Evolutionary conservation across 2,888 invertebrate species (phyloP).

Genomic region (Melinaea menophilus): DNA sequence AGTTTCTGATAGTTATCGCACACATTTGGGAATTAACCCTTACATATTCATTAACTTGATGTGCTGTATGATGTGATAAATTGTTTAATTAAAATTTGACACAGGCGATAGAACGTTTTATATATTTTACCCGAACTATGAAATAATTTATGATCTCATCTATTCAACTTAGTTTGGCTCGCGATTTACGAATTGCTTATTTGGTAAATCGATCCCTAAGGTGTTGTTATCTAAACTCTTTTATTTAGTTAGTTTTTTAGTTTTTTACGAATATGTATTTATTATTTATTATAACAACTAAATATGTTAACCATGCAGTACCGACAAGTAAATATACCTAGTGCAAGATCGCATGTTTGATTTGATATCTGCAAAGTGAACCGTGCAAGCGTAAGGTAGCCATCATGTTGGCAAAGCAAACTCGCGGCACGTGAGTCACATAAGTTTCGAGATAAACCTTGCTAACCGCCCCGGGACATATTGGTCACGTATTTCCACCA

Average conservation of each 20-base stretch:
- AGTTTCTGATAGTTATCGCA: constrained; percentile 64
- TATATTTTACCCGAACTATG: neutral
- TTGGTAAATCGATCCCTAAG: neutral
- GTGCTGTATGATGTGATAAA: neutral
- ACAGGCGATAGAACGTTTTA: neutral
- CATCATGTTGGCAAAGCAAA: constrained; percentile 36
- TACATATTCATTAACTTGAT: constrained; percentile 26
- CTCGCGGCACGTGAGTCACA: constrained; percentile 72
- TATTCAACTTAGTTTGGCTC: constrained; percentile 4
- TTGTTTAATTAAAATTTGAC: neutral
- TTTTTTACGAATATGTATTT: too few relatives aligned
- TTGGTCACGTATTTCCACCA: too few relatives aligned
- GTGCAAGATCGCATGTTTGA: too few relatives aligned
- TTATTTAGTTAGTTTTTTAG: too few relatives aligned
- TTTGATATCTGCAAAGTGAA: constrained; percentile 49
- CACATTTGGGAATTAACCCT: constrained; percentile 55
- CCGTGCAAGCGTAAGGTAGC: constrained; percentile 48
- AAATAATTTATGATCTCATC: constrained; percentile 2
- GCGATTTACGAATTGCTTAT: constrained; percentile 4
- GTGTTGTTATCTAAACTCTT: neutral
- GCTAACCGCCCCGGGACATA: constrained; percentile 31
- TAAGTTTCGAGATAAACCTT: constrained; percentile 38
- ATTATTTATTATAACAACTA: too few relatives aligned
- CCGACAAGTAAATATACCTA: too few relatives aligned
- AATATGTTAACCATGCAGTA: too few relatives aligned